Base-by-base conservation (phyloP, 2,797 vertebrate species). In the Chaunax sp. region DNA sequence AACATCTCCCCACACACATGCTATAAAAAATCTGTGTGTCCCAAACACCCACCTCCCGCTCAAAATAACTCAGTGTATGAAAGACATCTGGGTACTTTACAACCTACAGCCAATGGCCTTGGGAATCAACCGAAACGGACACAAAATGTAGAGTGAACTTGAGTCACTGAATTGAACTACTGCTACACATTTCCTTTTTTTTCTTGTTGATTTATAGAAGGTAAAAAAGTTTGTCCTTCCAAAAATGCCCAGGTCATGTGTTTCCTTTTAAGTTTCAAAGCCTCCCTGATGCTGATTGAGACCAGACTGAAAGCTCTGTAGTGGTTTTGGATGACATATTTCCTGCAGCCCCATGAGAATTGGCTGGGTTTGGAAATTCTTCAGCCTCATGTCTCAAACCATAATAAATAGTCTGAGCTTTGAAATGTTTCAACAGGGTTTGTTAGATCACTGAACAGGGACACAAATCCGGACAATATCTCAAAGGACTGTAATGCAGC, bases 191-290 rank as follows among this genome's bases (percentile, higher is more conserved):
- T 44, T 64, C 45, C 43, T 19, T 64, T 53, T 74, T 58, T 67
- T 19, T 64, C 35, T 35, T 62, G 28, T 54, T 72, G 37, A 62
- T 77, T 80, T 82, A 64, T 49, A 22, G 16, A 51, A 77, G 45
- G 64, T 60, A 35, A 35, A 35, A 35, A 76, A 40, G 54, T 79
- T 66, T 75, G 53, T 68, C 62, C 54, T 60, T 56, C 38, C 28
- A 60, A 54, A 61, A 75, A 69, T 64, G 75, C 69, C 25, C 51
- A 47, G 61, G 72, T 81, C 92, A 93, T 91, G 76, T 92, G 92
- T 91, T 93, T 93, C 68, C 71, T 79, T 78, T 92, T 90, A 90
- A 74, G 23, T 84, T 91, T 91, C 89, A 92, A 92, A 93, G 91
- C 75, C 61, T 75, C 65, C 63, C 75, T 70, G 78, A 65, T 69